These are phyloP conservation scores for Magallana ariakensis DNA, from an alignment of 1,140 invertebrate genomes.

Conservation along the genomic window DNA sequence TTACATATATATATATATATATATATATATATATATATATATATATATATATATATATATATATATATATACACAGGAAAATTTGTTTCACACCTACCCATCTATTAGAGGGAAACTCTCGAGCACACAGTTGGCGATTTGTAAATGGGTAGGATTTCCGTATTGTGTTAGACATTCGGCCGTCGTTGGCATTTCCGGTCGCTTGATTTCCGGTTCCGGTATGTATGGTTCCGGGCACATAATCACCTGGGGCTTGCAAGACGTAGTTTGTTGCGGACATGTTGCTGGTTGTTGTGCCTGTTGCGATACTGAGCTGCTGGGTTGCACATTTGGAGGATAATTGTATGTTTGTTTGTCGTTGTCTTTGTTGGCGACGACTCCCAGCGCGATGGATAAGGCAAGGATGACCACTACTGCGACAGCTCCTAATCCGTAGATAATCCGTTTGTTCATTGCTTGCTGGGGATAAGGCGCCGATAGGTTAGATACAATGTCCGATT, in stretches of 20 bases:
- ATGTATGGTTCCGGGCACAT: neutral
- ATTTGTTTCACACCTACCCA: neutral
- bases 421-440: neutral
- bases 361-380: neutral
- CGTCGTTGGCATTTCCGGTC: neutral
- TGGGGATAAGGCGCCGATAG: neutral
- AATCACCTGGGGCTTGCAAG: neutral
- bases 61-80: too few species aligned
- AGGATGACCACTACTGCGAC: neutral
- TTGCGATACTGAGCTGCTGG: neutral
- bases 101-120: slow-evolving; percentile 26
- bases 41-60: too few species aligned
- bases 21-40: too few species aligned
- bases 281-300: neutral
- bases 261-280: neutral
- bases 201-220: neutral
- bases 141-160: neutral
- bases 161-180: neutral
- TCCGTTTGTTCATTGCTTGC: slow-evolving; percentile 1
- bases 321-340: neutral
- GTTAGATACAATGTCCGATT: slow-evolving; percentile 22
- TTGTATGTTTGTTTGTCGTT: neutral
- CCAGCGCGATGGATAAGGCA: neutral
- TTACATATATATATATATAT: too few species aligned
- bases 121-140: slow-evolving; percentile 28